A percentile compares a stretch with the other conserved stretches of the same genome.
Conservation (phyloP, 1,140 invertebrate species). For the Gyrodactylus salaris region DNA sequence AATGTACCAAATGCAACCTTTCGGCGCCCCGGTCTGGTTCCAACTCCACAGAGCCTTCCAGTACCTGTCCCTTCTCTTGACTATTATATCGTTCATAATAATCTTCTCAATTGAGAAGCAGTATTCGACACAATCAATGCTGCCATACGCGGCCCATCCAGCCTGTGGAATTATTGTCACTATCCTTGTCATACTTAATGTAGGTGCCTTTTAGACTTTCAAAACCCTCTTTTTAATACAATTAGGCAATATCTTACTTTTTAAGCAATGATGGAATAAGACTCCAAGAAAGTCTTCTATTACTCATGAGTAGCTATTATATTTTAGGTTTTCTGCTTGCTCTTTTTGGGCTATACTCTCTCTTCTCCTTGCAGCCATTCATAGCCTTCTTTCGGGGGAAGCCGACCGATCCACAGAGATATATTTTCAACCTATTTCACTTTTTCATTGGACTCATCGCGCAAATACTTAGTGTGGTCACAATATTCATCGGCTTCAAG, state of each 20-base stretch:
- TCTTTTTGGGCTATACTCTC: too few species aligned
- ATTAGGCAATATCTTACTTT: too few species aligned
- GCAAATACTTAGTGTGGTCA: not conserved
- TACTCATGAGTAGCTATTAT: too few species aligned
- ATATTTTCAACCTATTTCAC: not conserved
- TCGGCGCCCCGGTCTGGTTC: not conserved
- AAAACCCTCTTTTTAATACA: too few species aligned
- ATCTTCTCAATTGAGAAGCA: not conserved
- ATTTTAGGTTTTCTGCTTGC: too few species aligned
- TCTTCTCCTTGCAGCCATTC: not conserved
- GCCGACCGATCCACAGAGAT: not conserved
- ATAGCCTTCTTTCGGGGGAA: not conserved
- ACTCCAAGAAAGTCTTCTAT: too few species aligned
- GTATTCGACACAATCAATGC: not conserved
- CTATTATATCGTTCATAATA: not conserved
- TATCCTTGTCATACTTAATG: not conserved
- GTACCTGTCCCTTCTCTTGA: not conserved
- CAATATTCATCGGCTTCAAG: not conserved
- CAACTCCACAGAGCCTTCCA: not conserved
- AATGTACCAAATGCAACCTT: not conserved
- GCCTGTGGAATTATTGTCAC: not conserved
- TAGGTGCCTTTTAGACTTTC: not conserved
- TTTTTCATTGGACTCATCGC: not conserved
- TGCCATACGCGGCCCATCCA: not conserved
- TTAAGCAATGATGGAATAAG: too few species aligned